phyloP scores from a whole-genome alignment of 1,140 invertebrate species.

The Trichonephila inaurata region DNA sequence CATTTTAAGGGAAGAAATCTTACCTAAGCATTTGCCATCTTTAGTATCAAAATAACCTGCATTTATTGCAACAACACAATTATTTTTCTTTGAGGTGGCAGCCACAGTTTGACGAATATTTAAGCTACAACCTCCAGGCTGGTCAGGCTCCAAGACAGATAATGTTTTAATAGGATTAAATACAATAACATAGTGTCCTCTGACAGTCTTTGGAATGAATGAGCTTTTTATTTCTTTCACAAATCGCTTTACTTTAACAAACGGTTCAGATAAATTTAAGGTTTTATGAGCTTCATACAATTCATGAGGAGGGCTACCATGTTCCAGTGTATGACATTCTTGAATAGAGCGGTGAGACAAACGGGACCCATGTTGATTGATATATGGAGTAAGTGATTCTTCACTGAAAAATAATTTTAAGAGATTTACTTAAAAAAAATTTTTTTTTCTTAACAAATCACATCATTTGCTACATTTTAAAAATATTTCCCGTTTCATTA shows the following conservation, averaged over 20 bases:
- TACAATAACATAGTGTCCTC: constrained; percentile 78
- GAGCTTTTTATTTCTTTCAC: constrained; percentile 72
- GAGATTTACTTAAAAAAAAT: neutral
- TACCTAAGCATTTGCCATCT: constrained; percentile 80
- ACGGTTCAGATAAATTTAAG: constrained; percentile 66
- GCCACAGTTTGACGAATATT: constrained; percentile 78
- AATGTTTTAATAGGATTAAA: constrained; percentile 79
- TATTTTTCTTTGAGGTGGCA: constrained; percentile 78
- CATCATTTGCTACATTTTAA: no score
- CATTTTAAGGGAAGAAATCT: constrained; percentile 9
- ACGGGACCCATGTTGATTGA: constrained; percentile 56
- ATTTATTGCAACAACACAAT: constrained; percentile 80
- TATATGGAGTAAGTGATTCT: constrained; percentile 48
- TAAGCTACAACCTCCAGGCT: constrained; percentile 78
- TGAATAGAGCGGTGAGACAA: constrained; percentile 78
- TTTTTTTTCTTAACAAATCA: neutral
- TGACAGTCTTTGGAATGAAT: neutral
- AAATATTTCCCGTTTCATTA: no score
- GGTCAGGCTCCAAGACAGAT: constrained; percentile 79
- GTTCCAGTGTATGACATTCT: constrained; percentile 79
- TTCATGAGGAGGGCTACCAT: constrained; percentile 79
- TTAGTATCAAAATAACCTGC: constrained; percentile 81
- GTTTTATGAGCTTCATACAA: constrained; percentile 75
- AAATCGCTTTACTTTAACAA: constrained; percentile 78
- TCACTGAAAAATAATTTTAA: constrained; percentile 44